Conservation (phyloP, 2,113 vertebrate genomes). For the Alethe castanea region DNA sequence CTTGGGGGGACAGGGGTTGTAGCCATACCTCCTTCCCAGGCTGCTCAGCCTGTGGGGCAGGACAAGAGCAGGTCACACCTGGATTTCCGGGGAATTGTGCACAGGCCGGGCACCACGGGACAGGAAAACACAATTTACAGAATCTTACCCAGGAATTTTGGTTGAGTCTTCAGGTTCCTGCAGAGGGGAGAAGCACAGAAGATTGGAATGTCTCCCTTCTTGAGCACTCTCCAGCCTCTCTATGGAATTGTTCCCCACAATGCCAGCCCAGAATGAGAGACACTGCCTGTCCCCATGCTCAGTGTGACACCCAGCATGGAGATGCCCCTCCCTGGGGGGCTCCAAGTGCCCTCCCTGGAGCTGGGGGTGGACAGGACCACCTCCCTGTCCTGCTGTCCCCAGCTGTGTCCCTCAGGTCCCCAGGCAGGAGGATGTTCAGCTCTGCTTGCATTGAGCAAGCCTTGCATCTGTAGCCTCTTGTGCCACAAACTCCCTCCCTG, state of each 20-base stretch:
- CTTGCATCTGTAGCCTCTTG: background rate
- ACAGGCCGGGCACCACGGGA: background rate
- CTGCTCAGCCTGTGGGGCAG: constrained; percentile 12
- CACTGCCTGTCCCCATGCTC: accelerated
- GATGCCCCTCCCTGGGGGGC: background rate
- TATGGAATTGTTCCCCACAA: accelerated
- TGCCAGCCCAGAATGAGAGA: accelerated
- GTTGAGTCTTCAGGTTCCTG: constrained; percentile 78
- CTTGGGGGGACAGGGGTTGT: constrained; percentile 71
- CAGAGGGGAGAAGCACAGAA: background rate
- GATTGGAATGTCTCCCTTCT: background rate
- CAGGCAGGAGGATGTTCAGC: background rate
- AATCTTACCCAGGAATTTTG: constrained; percentile 65
- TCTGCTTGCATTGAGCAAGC: accelerated
- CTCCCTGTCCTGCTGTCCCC: background rate
- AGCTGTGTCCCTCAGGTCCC: background rate
- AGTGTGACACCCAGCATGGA: accelerated
- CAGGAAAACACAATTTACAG: accelerated
- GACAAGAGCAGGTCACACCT: accelerated
- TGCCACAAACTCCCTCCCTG: background rate
- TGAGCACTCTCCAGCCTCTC: accelerated
- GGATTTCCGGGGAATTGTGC: accelerated
- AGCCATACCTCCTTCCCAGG: constrained; percentile 55
- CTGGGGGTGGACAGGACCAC: background rate
- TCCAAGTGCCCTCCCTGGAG: background rate